These are phyloP conservation scores for Drosophila maculinotata DNA, from an alignment of 2,888 invertebrate species.

Conservation along the genomic window DNA sequence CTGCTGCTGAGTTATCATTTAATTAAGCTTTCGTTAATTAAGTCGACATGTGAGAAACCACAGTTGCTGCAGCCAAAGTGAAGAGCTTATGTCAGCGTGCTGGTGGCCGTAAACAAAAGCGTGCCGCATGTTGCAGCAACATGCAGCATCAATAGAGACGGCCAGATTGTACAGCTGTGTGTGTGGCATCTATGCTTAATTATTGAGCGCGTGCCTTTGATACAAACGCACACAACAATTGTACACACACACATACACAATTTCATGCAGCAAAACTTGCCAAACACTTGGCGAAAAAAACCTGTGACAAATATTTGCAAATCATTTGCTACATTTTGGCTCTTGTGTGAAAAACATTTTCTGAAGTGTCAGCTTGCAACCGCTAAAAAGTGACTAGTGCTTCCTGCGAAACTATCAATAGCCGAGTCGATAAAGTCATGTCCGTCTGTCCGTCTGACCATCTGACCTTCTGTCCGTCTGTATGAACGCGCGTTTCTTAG, in stretches of 20 bases:
- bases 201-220: slow-evolving; percentile 55
- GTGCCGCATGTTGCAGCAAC: slow-evolving; percentile 52
- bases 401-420: too few relatives aligned
- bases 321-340: slow-evolving; percentile 54
- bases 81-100: slow-evolving; percentile 26
- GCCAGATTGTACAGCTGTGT: too few relatives aligned
- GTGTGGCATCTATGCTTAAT: slow-evolving; percentile 63
- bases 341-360: slow-evolving; percentile 20
- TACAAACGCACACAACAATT: slow-evolving; percentile 37
- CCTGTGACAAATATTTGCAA: slow-evolving; percentile 60
- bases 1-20: slow-evolving; percentile 77
- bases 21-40: slow-evolving; percentile 82
- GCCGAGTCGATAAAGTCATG: too few relatives aligned
- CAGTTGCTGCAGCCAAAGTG: slow-evolving; percentile 47
- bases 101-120: slow-evolving; percentile 29
- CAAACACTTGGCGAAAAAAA: slow-evolving; percentile 36
- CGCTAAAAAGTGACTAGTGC: slow-evolving; percentile 15
- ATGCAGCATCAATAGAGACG: slow-evolving; percentile 37
- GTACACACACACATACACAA: neutral
- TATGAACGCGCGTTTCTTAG: too few relatives aligned
- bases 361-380: slow-evolving; percentile 28
- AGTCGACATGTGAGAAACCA: slow-evolving; percentile 72
- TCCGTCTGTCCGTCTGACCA: too few relatives aligned
- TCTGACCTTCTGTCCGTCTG: too few relatives aligned
- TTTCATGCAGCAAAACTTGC: slow-evolving; percentile 37